Evolutionary conservation across 2,113 vertebrate genomes (phyloP).

Genomic region (Ctenodactylus gundi): DNA sequence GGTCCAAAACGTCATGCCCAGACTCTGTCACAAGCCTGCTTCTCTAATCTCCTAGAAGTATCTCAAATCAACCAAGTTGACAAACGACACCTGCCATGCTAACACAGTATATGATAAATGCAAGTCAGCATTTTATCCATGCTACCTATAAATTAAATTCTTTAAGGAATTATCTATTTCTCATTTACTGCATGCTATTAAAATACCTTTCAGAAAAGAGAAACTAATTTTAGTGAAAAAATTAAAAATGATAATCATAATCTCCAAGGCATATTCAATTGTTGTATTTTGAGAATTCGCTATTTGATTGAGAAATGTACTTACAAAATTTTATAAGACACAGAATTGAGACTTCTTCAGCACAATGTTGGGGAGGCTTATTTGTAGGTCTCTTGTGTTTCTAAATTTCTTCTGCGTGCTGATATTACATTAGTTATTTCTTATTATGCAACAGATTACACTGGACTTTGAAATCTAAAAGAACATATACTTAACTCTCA

Average conservation of each 20-base stretch:
- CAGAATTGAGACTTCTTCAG: neutral
- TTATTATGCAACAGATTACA: neutral
- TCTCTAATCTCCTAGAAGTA: neutral
- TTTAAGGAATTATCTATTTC: neutral
- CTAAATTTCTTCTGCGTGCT: neutral
- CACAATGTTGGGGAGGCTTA: neutral
- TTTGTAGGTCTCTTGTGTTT: neutral
- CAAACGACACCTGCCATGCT: neutral
- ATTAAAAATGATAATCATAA: neutral
- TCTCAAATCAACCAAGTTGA: neutral
- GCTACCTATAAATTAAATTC: neutral
- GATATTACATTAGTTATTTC: neutral
- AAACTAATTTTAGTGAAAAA: neutral
- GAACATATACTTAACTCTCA: neutral
- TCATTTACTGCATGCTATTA: neutral
- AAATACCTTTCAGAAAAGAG: neutral
- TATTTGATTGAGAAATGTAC: neutral
- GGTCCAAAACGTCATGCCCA: neutral
- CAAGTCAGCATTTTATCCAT: neutral
- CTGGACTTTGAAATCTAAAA: neutral
- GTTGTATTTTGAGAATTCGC: neutral
- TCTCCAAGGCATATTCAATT: neutral
- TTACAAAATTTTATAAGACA: neutral
- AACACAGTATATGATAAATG: neutral
- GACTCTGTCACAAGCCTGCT: neutral